These are phyloP conservation scores for Petromus typicus DNA, from an alignment of 2,113 vertebrate genomes.

Conservation along the genomic window DNA sequence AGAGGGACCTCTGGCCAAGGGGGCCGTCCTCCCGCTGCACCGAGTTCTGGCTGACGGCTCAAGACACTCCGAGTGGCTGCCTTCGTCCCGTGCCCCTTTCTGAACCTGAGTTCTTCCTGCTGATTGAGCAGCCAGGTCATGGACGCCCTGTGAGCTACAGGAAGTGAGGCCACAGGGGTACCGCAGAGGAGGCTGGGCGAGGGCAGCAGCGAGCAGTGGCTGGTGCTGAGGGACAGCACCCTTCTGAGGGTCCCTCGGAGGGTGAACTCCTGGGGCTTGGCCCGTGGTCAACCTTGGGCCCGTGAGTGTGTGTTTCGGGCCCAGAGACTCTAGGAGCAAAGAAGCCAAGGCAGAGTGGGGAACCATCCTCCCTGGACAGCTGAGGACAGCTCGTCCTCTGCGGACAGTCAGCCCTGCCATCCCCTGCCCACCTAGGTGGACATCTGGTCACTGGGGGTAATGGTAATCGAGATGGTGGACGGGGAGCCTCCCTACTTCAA, in stretches of 20 bases:
- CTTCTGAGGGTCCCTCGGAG: background rate
- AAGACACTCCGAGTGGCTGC: background rate
- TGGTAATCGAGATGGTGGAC: slow-evolving; percentile 99
- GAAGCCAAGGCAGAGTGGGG: background rate
- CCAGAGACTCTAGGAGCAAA: background rate
- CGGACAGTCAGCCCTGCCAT: background rate
- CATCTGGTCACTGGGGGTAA: slow-evolving; percentile 97
- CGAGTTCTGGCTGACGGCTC: rapidly evolving
- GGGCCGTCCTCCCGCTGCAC: background rate
- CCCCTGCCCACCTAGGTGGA: slow-evolving; percentile 87
- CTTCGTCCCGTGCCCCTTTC: background rate
- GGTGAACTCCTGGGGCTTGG: background rate
- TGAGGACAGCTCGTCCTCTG: rapidly evolving
- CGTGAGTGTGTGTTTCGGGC: background rate
- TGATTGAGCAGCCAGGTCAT: background rate
- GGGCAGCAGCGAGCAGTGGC: background rate
- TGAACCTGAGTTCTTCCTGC: background rate
- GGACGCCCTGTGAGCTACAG: background rate
- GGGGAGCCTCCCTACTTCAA: slow-evolving; percentile 98
- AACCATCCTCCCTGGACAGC: background rate
- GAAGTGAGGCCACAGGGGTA: background rate
- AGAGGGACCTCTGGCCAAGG: background rate
- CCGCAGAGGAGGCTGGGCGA: background rate
- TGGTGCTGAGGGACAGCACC: background rate
- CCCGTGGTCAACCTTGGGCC: background rate